Conservation (phyloP, 2,888 invertebrate species). For the Aspidiotus rigidus region DNA sequence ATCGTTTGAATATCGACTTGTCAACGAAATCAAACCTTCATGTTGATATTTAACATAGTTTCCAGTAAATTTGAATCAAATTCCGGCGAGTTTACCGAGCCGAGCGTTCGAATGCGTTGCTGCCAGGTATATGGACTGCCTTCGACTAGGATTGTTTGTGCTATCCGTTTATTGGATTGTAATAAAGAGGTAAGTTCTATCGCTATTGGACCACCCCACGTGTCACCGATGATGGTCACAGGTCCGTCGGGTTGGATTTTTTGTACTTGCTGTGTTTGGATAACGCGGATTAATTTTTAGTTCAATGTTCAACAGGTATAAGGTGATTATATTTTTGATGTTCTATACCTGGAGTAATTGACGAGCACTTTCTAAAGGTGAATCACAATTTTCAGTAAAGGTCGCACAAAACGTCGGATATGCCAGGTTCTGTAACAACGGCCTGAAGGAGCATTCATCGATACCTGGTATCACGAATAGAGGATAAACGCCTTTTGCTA, state of each 20-base stretch:
- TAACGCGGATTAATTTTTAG: too few species aligned
- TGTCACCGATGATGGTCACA: slow-evolving; percentile 25
- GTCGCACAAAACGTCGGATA: slow-evolving; percentile 1
- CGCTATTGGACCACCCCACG: slow-evolving; percentile 21
- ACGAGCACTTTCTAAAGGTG: neutral
- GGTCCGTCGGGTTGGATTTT: slow-evolving; percentile 30
- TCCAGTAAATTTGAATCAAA: neutral
- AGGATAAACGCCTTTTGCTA: neutral
- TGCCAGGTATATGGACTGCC: slow-evolving; percentile 27
- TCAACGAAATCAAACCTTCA: too few species aligned
- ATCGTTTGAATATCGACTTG: too few species aligned
- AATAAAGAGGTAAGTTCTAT: slow-evolving; percentile 35
- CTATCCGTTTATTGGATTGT: slow-evolving; percentile 6
- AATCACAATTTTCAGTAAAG: neutral
- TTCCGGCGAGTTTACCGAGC: neutral
- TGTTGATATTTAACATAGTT: neutral
- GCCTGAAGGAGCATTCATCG: neutral
- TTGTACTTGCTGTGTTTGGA: neutral
- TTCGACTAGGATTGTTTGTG: slow-evolving; percentile 23
- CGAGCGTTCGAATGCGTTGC: neutral
- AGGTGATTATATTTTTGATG: too few species aligned
- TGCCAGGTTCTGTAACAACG: neutral
- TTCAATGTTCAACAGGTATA: too few species aligned
- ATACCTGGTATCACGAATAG: neutral
- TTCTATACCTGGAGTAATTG: neutral